phyloP scores from a whole-genome alignment of 2,113 vertebrate species.

The Ammospiza caudacuta region DNA sequence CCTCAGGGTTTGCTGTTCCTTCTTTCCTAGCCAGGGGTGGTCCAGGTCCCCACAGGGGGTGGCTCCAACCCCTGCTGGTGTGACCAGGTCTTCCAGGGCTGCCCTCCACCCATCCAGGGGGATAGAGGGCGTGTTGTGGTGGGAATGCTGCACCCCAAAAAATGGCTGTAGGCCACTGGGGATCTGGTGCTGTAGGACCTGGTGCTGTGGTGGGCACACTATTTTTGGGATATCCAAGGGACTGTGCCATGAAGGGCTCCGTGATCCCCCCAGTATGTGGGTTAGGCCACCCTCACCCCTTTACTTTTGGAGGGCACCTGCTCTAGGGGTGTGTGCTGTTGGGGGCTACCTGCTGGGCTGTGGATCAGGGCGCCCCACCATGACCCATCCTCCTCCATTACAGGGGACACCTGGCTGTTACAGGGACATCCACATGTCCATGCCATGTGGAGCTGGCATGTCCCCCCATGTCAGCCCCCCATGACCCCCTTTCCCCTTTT shows the following conservation, averaged over 20 bases:
- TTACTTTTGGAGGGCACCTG: background rate
- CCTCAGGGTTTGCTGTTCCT: background rate
- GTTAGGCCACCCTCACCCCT: background rate
- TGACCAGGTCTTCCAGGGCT: accelerated
- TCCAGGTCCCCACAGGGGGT: too few species aligned
- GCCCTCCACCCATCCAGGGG: accelerated
- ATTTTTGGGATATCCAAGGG: accelerated
- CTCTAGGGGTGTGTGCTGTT: accelerated
- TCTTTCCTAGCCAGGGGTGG: accelerated
- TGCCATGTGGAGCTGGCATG: accelerated
- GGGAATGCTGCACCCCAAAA: background rate
- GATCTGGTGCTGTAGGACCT: too few species aligned
- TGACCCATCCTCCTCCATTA: background rate
- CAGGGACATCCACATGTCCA: accelerated
- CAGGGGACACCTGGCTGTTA: too few species aligned
- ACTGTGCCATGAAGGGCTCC: accelerated
- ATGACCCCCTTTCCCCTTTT: background rate
- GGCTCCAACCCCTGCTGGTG: background rate
- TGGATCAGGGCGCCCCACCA: background rate
- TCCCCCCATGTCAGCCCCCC: accelerated
- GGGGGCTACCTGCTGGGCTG: background rate
- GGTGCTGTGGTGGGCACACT: too few species aligned
- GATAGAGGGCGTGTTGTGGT: background rate
- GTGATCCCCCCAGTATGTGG: accelerated
- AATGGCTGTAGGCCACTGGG: too few species aligned